Base-by-base conservation (phyloP, 1,140 invertebrate species). In the Drosophila quadrilineata region DNA sequence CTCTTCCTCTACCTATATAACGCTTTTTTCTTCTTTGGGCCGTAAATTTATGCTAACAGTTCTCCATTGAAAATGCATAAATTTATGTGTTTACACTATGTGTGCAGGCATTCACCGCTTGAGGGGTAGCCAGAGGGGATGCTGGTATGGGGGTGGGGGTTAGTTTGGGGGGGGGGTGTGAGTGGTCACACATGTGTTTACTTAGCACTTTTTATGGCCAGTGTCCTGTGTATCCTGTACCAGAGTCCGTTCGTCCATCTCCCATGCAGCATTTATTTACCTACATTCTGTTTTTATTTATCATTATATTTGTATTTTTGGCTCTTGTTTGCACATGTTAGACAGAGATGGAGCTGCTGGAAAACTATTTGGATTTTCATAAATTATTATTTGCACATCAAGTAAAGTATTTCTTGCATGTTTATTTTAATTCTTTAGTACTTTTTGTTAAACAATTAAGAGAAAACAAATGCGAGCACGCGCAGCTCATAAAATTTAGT, bases 41-140 rank as follows among this genome's bases (percentile, higher is more conserved):
- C 56, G 75, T 80, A 85, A 86, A 85, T 85, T 85, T 85, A 85
- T 85, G 80, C 80, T 86, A 85, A 85, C 80, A 86, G 80, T 77
- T 85, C 82, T 87, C 80, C 80, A 85, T 85, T 85, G 80, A 85
- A 85, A 85, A 79, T 86, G 80, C 80, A 85, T 85, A 85, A 85
- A 85, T 85, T 85, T 85, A 85, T 86, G 80, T 86, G 80, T 85
- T 86, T 86, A 85, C 75, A 86, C 79, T 85, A 75, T 86, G 74
- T n/a, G n/a, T 86, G 75, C 79, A 79, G 75, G 74, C 73, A 70
- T 84, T 85, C 84, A 70, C 49, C 69, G 71, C 66, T 69, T 69
- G 45, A 43, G 48, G 31, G 54, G 48, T n/a, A n/a, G n/a, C n/a
- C n/a, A n/a, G n/a, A n/a, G n/a, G n/a, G n/a, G n/a, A n/a, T n/a